Conservation (phyloP, 2,113 vertebrate species). For the Paramisgurnus dabryanus region DNA sequence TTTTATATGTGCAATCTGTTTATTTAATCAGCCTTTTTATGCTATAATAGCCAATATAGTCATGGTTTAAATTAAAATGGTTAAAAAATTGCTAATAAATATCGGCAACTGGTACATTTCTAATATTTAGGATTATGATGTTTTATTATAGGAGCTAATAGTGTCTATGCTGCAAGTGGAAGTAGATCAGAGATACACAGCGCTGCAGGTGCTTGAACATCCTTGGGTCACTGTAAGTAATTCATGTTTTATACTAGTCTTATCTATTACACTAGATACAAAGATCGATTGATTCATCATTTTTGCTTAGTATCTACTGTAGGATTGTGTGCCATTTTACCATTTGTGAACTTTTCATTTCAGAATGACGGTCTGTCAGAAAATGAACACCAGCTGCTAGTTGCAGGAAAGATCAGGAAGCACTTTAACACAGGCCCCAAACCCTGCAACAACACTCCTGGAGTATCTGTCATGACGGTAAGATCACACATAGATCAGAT, state of each 20-base stretch:
- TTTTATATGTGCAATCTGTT: neutral
- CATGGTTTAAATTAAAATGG: no score
- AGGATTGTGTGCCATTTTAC: neutral
- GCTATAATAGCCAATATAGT: no score
- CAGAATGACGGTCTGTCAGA: conserved; percentile 89
- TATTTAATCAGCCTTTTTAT: no score
- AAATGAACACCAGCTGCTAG: conserved; percentile 90
- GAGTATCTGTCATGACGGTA: conserved; percentile 95
- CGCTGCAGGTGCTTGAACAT: conserved; percentile 91
- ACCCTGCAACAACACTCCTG: conserved; percentile 84
- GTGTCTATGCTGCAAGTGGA: conserved; percentile 92
- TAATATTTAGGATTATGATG: neutral
- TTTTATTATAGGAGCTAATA: conserved; percentile 83
- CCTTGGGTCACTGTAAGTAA: conserved; percentile 96
- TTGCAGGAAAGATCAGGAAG: conserved; percentile 97
- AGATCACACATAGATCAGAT: conserved; percentile 58
- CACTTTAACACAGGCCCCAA: conserved; percentile 95
- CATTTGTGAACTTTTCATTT: conserved; percentile 2
- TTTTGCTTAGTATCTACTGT: no score
- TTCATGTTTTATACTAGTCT: neutral
- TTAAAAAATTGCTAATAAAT: no score
- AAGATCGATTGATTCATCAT: no score
- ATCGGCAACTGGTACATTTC: no score
- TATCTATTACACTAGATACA: no score
- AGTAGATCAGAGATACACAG: conserved; percentile 88